phyloP scores from a whole-genome alignment of 1,140 invertebrate species.

The Zaprionus taronus region DNA sequence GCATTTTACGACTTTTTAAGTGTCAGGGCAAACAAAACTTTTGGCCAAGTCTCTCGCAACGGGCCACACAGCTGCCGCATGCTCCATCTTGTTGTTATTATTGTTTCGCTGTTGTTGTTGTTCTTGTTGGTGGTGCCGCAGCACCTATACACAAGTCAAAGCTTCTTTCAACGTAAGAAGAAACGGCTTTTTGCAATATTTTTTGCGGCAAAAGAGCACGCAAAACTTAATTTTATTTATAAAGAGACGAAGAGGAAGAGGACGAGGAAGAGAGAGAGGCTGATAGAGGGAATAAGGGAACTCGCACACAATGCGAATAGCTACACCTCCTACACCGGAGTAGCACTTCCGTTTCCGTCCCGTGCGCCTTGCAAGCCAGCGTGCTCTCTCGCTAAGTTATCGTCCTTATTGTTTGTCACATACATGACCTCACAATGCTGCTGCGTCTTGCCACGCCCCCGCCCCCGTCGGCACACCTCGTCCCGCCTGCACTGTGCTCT shows the following conservation, averaged over 20 bases:
- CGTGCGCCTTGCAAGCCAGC: slow-evolving; percentile 28
- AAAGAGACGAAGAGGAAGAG: slow-evolving; percentile 34
- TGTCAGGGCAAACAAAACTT: slow-evolving; percentile 77
- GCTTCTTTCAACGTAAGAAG: slow-evolving; percentile 68
- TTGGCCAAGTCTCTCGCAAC: slow-evolving; percentile 34
- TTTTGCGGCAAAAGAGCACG: slow-evolving; percentile 54
- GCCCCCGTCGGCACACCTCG: slow-evolving; percentile 1
- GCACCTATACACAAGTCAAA: slow-evolving; percentile 61
- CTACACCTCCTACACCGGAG: slow-evolving; percentile 36
- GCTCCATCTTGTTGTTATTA: slow-evolving; percentile 12
- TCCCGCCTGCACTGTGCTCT: not conserved
- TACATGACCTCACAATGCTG: slow-evolving; percentile 75
- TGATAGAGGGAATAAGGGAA: slow-evolving; percentile 9
- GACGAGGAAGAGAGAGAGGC: not conserved
- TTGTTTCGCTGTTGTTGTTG: slow-evolving; percentile 4
- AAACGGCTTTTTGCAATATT: slow-evolving; percentile 66
- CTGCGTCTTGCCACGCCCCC: slow-evolving; percentile 56
- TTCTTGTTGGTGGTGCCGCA: slow-evolving; percentile 30
- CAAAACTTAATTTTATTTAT: slow-evolving; percentile 76
- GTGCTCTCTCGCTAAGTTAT: slow-evolving; percentile 64
- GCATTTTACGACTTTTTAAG: slow-evolving; percentile 82
- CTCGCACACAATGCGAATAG: slow-evolving; percentile 5
- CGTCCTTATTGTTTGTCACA: slow-evolving; percentile 82
- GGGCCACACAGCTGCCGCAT: slow-evolving; percentile 49
- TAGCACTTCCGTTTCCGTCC: slow-evolving; percentile 66